These are phyloP conservation scores for Pampus argenteus DNA, from an alignment of 2,797 vertebrate genomes.

Conservation along the genomic window DNA sequence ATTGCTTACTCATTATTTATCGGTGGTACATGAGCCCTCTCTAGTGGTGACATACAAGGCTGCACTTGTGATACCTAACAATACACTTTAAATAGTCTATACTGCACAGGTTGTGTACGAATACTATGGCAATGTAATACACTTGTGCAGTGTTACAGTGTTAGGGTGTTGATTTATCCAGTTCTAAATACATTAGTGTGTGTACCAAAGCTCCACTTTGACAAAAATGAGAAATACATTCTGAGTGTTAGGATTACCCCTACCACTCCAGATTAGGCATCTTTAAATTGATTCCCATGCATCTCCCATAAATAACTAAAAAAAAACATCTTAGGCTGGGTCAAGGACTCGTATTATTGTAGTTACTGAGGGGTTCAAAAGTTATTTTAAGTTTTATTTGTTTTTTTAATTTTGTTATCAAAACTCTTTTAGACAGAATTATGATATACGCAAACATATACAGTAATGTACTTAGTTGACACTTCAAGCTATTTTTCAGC, in stretches of 20 bases:
- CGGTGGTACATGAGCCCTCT: conserved; percentile 49
- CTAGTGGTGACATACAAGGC: conserved; percentile 51
- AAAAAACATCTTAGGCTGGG: conserved; percentile 5
- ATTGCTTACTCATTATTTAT: not conserved
- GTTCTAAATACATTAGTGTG: not conserved
- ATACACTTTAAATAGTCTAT: not conserved
- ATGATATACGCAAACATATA: conserved; percentile 50
- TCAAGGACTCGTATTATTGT: conserved; percentile 10
- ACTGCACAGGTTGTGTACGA: not conserved
- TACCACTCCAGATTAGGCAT: not conserved
- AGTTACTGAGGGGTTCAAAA: conserved; percentile 3
- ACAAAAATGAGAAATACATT: too few species aligned
- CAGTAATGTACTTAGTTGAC: conserved; percentile 27
- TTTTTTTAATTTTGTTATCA: too few species aligned
- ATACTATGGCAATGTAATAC: not conserved
- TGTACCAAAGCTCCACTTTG: not conserved
- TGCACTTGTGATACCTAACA: not conserved
- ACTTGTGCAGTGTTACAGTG: not conserved
- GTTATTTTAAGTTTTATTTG: too few species aligned
- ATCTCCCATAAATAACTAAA: conserved; percentile 3
- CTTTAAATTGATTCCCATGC: conserved; percentile 2
- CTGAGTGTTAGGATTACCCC: too few species aligned
- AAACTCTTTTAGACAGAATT: conserved; percentile 26
- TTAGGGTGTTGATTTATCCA: too few species aligned
- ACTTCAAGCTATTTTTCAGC: conserved; percentile 28